Conservation (phyloP, 2,888 invertebrate genomes). For the Cyaniris semiargus region DNA sequence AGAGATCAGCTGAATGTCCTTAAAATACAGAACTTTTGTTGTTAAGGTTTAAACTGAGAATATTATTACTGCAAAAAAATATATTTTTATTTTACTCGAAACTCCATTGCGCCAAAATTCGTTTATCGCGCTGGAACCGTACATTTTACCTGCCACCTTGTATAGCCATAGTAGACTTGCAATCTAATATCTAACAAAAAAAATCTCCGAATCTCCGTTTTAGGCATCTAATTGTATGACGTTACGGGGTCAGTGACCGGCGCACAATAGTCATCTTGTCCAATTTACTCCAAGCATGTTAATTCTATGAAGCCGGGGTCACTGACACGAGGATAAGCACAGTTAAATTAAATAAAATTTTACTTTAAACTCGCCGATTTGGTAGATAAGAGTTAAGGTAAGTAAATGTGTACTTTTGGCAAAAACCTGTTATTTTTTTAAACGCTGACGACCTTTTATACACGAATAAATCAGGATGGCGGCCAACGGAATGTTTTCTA, state of each 20-base stretch:
- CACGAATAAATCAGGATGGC: not conserved
- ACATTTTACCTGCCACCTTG: no score
- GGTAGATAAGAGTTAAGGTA: not conserved
- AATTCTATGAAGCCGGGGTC: slow-evolving; percentile 13
- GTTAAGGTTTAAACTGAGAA: no score
- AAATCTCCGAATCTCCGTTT: not conserved
- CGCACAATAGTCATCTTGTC: slow-evolving; percentile 27
- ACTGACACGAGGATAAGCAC: slow-evolving; percentile 4
- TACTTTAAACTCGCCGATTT: not conserved
- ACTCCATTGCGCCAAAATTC: no score
- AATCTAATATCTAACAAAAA: no score
- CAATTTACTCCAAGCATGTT: slow-evolving; percentile 29
- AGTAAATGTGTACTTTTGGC: not conserved
- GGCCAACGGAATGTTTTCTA: not conserved
- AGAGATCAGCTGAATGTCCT: no score
- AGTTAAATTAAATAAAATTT: not conserved
- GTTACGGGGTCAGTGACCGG: slow-evolving; percentile 21
- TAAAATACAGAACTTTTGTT: no score
- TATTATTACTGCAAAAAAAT: no score
- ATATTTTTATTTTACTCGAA: no score
- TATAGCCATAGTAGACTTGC: no score
- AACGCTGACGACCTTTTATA: not conserved
- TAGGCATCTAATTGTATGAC: slow-evolving; percentile 13
- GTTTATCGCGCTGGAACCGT: no score
- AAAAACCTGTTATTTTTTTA: not conserved